These are phyloP conservation scores for Drosophila parthenogenetica DNA, from an alignment of 2,888 invertebrate genomes.

Conservation along the genomic window DNA sequence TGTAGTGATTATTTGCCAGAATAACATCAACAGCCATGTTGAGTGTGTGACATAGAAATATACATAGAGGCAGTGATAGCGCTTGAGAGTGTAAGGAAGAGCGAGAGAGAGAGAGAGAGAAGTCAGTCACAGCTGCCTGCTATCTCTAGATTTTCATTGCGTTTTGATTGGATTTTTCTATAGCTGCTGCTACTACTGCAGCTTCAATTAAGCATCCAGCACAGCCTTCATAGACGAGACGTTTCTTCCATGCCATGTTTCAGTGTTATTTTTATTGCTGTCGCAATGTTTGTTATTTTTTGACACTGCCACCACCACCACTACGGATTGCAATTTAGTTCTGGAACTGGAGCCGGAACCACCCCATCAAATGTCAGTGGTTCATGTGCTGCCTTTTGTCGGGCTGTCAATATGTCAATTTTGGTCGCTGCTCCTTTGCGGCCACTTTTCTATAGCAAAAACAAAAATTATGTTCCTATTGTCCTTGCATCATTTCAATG, in stretches of 20 bases:
- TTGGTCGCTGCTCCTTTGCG: constrained; percentile 65
- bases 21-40: constrained; percentile 71
- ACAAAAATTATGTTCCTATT: constrained; percentile 77
- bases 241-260: constrained; percentile 21
- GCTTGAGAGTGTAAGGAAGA: not conserved
- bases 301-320: constrained; percentile 44
- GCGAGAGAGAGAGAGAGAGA: constrained; percentile 13
- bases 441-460: constrained; percentile 53
- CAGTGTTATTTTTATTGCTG: constrained; percentile 72
- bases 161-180: constrained; percentile 79
- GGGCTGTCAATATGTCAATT: constrained; percentile 80
- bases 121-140: constrained; percentile 45
- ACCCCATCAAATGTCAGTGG: constrained; percentile 32
- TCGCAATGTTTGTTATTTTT: constrained; percentile 79
- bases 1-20: constrained; percentile 74
- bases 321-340: constrained; percentile 59
- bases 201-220: constrained; percentile 71
- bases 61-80: not conserved
- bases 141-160: constrained; percentile 66
- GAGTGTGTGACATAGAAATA: constrained; percentile 14
- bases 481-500: constrained; percentile 52
- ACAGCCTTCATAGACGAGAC: constrained; percentile 13
- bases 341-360: constrained; percentile 20
- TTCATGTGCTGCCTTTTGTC: constrained; percentile 61
- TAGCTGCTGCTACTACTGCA: constrained; percentile 50